phyloP scores from a whole-genome alignment of 2,113 vertebrate species.

The Smithornis capensis region DNA sequence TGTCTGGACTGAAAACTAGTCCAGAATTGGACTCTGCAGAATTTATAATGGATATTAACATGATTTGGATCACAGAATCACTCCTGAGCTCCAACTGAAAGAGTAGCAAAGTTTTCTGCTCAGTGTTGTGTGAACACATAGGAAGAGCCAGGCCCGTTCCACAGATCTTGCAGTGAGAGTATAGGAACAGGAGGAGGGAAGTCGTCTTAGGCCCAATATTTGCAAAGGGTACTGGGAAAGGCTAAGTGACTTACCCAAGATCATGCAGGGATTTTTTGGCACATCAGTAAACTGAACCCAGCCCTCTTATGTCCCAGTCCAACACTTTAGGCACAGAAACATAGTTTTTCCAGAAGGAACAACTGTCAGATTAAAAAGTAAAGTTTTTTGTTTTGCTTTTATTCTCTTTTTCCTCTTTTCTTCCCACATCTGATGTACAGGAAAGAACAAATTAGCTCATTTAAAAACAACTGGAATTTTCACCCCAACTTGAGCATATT shows the following conservation, averaged over 20 bases:
- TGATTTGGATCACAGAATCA: background rate
- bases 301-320: background rate
- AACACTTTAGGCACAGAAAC: background rate
- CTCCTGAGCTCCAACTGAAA: background rate
- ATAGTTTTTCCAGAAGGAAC: slow-evolving; percentile 26
- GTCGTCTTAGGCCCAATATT: background rate
- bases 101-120: background rate
- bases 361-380: slow-evolving; percentile 25
- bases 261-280: slow-evolving; percentile 25
- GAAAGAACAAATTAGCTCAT: slow-evolving; percentile 66
- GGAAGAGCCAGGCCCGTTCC: background rate
- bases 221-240: background rate
- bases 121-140: background rate
- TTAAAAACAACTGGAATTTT: slow-evolving; percentile 63
- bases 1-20: background rate
- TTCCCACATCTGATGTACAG: slow-evolving; percentile 49
- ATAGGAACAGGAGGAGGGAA: background rate
- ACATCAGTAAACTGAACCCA: background rate
- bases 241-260: background rate
- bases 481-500: slow-evolving; percentile 49
- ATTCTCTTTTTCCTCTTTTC: slow-evolving; percentile 29
- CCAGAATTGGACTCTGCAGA: background rate
- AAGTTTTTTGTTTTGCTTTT: slow-evolving; percentile 4
- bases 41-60: background rate
- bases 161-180: background rate